Conservation (phyloP, 2,888 invertebrate species). For the Drosophila parthenogenetica region DNA sequence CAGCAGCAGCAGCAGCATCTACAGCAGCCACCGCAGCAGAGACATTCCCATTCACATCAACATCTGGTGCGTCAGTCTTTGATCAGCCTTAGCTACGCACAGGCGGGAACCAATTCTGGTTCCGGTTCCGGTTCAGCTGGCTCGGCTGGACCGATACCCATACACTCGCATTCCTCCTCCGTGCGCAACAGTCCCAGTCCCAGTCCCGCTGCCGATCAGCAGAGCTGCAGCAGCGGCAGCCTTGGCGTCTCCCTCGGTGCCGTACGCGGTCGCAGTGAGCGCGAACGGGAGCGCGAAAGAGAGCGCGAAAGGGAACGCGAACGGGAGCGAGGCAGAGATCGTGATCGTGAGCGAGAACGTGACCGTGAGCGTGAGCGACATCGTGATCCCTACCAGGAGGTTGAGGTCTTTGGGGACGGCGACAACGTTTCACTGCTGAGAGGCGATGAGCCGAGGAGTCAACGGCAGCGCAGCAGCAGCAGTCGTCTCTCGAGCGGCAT, state of each 20-base stretch:
- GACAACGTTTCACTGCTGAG: slow-evolving; percentile 78
- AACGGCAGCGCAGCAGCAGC: slow-evolving; percentile 70
- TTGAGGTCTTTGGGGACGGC: slow-evolving; percentile 26
- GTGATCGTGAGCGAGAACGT: slow-evolving; percentile 31
- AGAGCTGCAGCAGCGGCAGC: slow-evolving; percentile 58
- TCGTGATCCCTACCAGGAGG: slow-evolving; percentile 7
- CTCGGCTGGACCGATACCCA: slow-evolving; percentile 48
- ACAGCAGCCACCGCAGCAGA: slow-evolving; percentile 58
- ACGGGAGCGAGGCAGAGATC: not conserved
- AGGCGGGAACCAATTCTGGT: slow-evolving; percentile 62
- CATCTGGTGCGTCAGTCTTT: slow-evolving; percentile 85
- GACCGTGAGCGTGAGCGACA: not conserved
- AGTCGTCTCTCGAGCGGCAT: slow-evolving; percentile 75
- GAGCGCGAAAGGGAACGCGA: slow-evolving; percentile 1
- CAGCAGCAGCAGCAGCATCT: slow-evolving; percentile 61
- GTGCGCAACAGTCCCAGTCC: slow-evolving; percentile 58
- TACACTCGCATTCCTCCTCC: slow-evolving; percentile 49
- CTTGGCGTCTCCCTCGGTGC: slow-evolving; percentile 50
- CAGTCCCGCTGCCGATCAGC: slow-evolving; percentile 55
- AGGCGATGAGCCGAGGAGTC: slow-evolving; percentile 74
- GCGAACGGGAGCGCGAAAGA: slow-evolving; percentile 20
- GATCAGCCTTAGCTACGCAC: slow-evolving; percentile 84
- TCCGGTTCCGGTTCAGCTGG: slow-evolving; percentile 40
- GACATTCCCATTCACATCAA: slow-evolving; percentile 83
- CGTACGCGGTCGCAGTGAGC: slow-evolving; percentile 41